Evolutionary conservation across 2,888 invertebrate species (phyloP).

Genomic region (Dorcus hopei): DNA sequence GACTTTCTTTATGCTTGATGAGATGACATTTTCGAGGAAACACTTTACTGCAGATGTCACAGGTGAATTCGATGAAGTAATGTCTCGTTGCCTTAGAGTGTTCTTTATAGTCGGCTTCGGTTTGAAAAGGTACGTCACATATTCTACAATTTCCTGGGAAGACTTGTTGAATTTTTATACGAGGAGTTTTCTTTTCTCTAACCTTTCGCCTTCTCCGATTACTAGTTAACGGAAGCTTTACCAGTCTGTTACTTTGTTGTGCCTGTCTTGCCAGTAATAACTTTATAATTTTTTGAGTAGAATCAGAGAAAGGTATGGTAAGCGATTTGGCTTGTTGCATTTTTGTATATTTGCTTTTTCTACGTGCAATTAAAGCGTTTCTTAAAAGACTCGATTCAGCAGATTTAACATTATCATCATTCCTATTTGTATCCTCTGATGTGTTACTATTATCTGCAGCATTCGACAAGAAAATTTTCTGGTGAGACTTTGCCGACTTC

Average conservation of each 20-base stretch:
- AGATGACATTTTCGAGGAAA: constrained; percentile 13
- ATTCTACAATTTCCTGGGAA: constrained; percentile 8
- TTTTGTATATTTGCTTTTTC: not conserved
- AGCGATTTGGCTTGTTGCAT: not conserved
- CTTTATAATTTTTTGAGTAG: not conserved
- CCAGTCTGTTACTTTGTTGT: not conserved
- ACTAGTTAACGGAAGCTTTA: not conserved
- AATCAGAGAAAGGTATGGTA: not conserved
- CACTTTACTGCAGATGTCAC: constrained; percentile 15
- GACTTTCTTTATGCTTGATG: constrained; percentile 11
- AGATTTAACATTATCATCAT: not conserved
- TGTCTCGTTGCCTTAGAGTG: constrained; percentile 9
- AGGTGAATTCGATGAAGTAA: constrained; percentile 13
- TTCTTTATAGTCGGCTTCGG: constrained; percentile 7
- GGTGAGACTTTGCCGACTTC: not conserved
- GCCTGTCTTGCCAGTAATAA: not conserved
- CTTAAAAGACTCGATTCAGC: not conserved
- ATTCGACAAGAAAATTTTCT: not conserved
- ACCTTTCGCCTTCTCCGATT: constrained; percentile 2
- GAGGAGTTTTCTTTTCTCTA: not conserved
- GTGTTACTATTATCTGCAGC: not conserved
- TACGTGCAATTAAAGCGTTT: not conserved
- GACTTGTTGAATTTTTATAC: not conserved
- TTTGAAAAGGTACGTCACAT: constrained; percentile 5
- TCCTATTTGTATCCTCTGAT: not conserved